These are phyloP conservation scores for Urocyon cinereoargenteus DNA, from an alignment of 2,797 vertebrate genomes.

Conservation along the genomic window DNA sequence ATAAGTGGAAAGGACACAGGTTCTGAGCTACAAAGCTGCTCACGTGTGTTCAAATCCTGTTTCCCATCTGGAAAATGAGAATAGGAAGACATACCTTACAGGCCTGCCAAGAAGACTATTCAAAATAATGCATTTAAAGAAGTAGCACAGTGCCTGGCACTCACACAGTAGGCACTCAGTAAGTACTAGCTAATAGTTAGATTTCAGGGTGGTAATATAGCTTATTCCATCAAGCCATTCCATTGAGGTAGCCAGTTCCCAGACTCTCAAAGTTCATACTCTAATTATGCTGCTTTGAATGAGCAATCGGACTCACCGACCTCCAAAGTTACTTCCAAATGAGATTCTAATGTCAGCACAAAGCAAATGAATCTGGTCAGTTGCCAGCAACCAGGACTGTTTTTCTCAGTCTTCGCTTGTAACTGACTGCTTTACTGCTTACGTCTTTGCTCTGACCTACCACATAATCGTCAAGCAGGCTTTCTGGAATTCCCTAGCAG, in stretches of 20 bases:
- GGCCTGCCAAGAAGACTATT: background rate
- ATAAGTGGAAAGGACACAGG: background rate
- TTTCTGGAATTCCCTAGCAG: slow-evolving; percentile 65
- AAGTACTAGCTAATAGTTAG: background rate
- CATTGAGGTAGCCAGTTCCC: background rate
- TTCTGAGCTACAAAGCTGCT: background rate
- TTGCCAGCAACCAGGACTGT: background rate
- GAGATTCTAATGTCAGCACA: slow-evolving; percentile 9
- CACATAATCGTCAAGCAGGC: background rate
- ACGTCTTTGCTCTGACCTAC: background rate
- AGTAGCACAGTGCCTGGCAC: background rate
- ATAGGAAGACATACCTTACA: background rate
- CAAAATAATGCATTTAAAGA: background rate
- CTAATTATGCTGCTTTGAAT: background rate
- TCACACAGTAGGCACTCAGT: background rate
- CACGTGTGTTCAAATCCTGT: background rate
- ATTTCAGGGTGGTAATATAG: background rate
- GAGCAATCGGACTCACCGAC: background rate
- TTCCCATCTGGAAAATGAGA: background rate
- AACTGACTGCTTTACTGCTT: background rate
- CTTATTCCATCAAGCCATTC: background rate
- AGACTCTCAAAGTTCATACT: background rate
- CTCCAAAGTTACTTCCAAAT: slow-evolving; percentile 18
- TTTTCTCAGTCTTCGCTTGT: background rate
- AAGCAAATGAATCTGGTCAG: background rate